These are phyloP conservation scores for Chrysomela aeneicollis DNA, from an alignment of 2,888 invertebrate species.

Conservation along the genomic window DNA sequence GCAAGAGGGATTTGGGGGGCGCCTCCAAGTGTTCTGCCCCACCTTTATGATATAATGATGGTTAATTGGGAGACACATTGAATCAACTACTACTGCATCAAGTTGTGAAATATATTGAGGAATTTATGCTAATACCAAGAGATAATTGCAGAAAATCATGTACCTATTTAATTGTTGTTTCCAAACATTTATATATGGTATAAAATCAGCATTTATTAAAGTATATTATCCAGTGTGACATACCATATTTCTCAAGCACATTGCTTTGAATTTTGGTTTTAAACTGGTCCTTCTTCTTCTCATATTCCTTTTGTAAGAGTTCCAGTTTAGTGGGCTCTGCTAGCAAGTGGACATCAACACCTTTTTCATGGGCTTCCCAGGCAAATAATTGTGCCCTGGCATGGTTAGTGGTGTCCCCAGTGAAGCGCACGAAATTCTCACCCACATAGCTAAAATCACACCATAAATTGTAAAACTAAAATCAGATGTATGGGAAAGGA, in stretches of 20 bases:
- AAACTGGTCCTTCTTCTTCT: conserved; percentile 87
- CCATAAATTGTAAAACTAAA: background rate
- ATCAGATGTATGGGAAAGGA: background rate
- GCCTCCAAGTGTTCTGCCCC: conserved; percentile 91
- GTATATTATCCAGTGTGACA: no score
- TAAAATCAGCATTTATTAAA: no score
- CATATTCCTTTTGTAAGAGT: conserved; percentile 87
- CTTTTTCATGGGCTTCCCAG: conserved; percentile 94
- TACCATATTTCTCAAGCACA: conserved; percentile 83
- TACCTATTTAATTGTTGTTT: no score
- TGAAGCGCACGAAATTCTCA: conserved; percentile 94
- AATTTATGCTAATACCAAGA: no score
- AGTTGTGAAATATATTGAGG: no score
- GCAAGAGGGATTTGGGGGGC: conserved; percentile 85
- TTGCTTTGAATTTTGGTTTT: conserved; percentile 86
- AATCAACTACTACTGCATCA: no score
- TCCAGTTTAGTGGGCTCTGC: conserved; percentile 99
- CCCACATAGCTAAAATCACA: conserved; percentile 73
- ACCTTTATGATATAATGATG: conserved; percentile 64
- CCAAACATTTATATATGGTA: no score
- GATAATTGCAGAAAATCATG: no score
- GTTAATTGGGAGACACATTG: no score
- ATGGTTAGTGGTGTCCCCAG: conserved; percentile 92
- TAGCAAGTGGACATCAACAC: conserved; percentile 92
- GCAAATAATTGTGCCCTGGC: conserved; percentile 94